Base-by-base conservation (phyloP, 2,797 vertebrate genomes). In the Rhynchotus rufescens region DNA sequence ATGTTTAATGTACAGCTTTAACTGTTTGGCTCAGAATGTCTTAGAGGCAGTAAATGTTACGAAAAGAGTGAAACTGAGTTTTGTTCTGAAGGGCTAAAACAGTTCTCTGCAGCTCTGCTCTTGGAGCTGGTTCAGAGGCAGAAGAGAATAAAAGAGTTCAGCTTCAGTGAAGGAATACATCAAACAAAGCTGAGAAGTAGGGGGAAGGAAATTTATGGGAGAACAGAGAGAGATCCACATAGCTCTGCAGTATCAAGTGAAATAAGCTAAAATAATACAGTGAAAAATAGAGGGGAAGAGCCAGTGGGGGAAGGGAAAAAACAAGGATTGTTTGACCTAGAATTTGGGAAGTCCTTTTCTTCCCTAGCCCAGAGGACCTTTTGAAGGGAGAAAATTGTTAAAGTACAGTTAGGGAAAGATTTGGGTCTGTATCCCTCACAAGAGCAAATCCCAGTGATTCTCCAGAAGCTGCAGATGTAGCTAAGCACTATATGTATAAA, bases 1-100 rank as follows among this genome's bases (percentile, higher is more conserved):
- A 1, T 3, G 14, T 42, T 40, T 32, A 77, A 23, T 9, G 4
- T 2, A 4, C 0, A 0, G 13, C 12, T 30, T 17, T 61, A 11
- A 2, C 30, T 49, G 7, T 3, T 57, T 21, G 25, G 40, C 44
- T 86, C 57, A 7, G 26, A 7, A 21, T 4, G 9, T 64, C 25
- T 57, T 36, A 17, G 42, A 12, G 5, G 30, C 14, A 14, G 15
- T 5, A 2, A 16, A 45, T 42, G 21, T 47, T 1, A 2, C 42
- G 11, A 66, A 79, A 45, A 36, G 5, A 26, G 6, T 22, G 13
- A 66, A 20, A 52, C 25, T 4, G 5, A 28, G 1, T 34, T 80
- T 20, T 21, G 0, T 20, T 30, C 8, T 28, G 38, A 72, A 25
- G 40, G 44, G 12, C 7, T 23, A 10, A 47, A 15, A 20, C 3